phyloP scores from a whole-genome alignment of 2,113 vertebrate genomes.

The Coreoperca whiteheadi region DNA sequence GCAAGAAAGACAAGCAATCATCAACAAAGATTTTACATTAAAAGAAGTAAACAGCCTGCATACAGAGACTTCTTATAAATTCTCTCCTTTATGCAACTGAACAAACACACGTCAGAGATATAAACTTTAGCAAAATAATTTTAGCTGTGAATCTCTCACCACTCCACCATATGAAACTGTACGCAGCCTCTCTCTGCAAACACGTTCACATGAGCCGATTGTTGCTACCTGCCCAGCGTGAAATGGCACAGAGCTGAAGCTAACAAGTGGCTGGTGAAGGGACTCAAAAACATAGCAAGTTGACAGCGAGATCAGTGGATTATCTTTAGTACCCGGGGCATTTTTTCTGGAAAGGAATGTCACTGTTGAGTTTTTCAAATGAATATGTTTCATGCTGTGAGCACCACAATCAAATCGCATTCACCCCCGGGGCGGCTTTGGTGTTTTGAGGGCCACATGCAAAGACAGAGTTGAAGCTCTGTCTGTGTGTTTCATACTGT shows the following conservation, averaged over 20 bases:
- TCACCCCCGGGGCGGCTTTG: not conserved
- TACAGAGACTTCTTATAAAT: not conserved
- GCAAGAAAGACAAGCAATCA: constrained; percentile 5
- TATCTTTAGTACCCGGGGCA: not conserved
- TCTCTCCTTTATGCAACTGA: not conserved
- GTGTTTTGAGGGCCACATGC: not conserved
- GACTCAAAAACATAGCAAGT: constrained; percentile 1
- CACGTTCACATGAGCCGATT: constrained; percentile 6
- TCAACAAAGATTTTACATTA: not conserved
- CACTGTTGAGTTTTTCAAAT: constrained; percentile 6
- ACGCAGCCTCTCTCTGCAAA: constrained; percentile 25
- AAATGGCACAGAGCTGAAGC: constrained; percentile 12
- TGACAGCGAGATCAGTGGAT: not conserved
- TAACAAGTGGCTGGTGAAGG: not conserved
- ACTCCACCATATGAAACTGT: not conserved
- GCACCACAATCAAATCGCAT: not conserved
- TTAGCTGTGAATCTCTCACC: constrained; percentile 4
- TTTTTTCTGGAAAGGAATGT: constrained; percentile 19
- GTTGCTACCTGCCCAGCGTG: constrained; percentile 10
- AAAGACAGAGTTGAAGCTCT: not conserved
- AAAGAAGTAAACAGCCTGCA: not conserved
- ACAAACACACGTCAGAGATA: not conserved
- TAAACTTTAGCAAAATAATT: not conserved
- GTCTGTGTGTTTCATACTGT: not conserved
- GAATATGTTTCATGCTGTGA: not conserved